Conservation (phyloP, 1,140 invertebrate species). For the Ostrea denselamellosa region DNA sequence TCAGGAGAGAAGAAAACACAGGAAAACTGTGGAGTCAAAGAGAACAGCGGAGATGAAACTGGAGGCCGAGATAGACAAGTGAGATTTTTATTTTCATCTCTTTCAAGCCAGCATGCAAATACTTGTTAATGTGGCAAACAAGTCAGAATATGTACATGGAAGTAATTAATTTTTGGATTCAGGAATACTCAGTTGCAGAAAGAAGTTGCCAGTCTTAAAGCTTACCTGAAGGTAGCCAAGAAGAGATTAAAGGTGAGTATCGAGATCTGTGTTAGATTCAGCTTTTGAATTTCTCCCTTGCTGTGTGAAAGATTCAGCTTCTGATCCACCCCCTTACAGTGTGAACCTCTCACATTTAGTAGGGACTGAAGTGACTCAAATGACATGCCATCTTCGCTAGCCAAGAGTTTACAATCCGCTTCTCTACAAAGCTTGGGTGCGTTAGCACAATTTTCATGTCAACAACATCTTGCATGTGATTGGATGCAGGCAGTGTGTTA, state of each 20-base stretch:
- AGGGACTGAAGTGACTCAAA: too few relatives aligned
- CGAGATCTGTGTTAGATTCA: neutral
- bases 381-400: too few relatives aligned
- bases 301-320: neutral
- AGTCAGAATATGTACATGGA: too few relatives aligned
- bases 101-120: too few relatives aligned
- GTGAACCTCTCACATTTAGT: neutral
- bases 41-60: slow-evolving; percentile 65
- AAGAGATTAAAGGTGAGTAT: slow-evolving; percentile 63
- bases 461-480: too few relatives aligned
- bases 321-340: neutral
- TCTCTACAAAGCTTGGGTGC: too few relatives aligned
- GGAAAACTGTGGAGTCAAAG: slow-evolving; percentile 67
- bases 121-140: too few relatives aligned
- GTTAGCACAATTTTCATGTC: too few relatives aligned
- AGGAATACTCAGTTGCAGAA: slow-evolving; percentile 69
- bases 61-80: slow-evolving; percentile 70
- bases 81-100: slow-evolving; percentile 26
- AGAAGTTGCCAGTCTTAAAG: slow-evolving; percentile 71
- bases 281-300: neutral
- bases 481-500: too few relatives aligned
- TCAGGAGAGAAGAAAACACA: slow-evolving; percentile 67
- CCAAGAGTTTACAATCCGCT: too few relatives aligned
- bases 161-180: slow-evolving; percentile 26
- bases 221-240: slow-evolving; percentile 71